Evolutionary conservation across 2,797 vertebrate species (phyloP), one percentile per base, ranked within the genome.

Genomic region (Tragelaphus eurycerus): DNA sequence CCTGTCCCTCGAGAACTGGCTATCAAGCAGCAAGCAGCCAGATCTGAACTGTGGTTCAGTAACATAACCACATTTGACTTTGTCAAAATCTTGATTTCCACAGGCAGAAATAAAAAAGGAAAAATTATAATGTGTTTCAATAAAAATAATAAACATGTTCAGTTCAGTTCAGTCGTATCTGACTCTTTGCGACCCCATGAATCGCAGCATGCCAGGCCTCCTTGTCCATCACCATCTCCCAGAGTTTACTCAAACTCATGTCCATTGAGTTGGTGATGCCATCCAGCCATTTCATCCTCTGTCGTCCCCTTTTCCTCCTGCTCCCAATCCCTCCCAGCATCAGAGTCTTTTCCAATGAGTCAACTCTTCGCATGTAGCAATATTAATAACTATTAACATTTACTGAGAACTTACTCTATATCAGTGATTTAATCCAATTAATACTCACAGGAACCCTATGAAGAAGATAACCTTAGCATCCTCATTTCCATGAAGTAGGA

Each of bases 41-140:
- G 19, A 71, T 11, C 34, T 38, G 64, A 43, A 43, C 43, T 43
- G 43, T 43, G 4, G 19, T 12, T 38, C 64, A 71, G 64, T 23
- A 38, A 38, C 64, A 71, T 12, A 12, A 71, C 23, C 3, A 25
- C 38, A 74, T 25, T 2, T 79, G 25, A 78, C 43, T 59, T 59
- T 67, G 31, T 43, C 38, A 90, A 87, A 95, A 90, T 43, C 87
- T 89, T 95, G 54, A 87, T 83, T 89, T 95, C 52, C 10, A 50
- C 1, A 76, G 21, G 25, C 17, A 74, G 83, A 90, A 84, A 85
- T 25, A 93, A 86, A 52, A 78, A 64, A 76, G 48, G 90, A 38
- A 50, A 54, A 50, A 48, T 6, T 52, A 25, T 1, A 21, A 29
- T 46, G 25, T 85, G 11, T 86, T 93, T 17, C 81, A 82, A 57